Evolutionary conservation across 2,113 vertebrate species (phyloP), one percentile per base, ranked within the genome.

Genomic region (Glareola pratincola): DNA sequence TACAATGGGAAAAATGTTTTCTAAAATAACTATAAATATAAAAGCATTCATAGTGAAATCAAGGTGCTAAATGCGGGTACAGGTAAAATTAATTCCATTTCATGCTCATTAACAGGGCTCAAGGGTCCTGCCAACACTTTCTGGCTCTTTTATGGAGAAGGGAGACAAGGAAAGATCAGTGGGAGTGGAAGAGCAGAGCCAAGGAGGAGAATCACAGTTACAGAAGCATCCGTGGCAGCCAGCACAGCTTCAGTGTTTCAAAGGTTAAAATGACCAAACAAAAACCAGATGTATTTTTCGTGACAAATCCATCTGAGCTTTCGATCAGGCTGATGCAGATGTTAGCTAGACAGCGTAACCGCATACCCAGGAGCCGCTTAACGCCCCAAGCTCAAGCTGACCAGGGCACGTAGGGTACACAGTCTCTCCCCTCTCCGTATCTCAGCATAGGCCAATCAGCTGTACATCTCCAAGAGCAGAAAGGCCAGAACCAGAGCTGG

Each of bases 11-110:
- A n/a, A 57, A 75, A 59, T 29, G 8, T 50, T 88, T 30, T 13
- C 76, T 92, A 80, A 92, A 81, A n/a, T 85, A 80, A 51, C 88
- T 86, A 67, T 64, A 91, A 69, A 97, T 92, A 84, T 69, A 47
- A 78, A 82, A 84, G 45, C 14, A 82, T 64, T 72, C 22, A 36
- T 30, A 22, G 66, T 47, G 57, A 79, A 82, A 92, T 85, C 32
- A 43, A 75, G 37, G 66, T 87, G 53, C 45, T 89, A 92, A 94
- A 88, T 39, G 47, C 1, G 7, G 16, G 5, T 73, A 76, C 9
- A 41, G 53, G 59, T 88, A 75, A 91, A 88, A 96, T 74, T 67
- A 76, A 88, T 95, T 63, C 37, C 84, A 51, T 59, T 80, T 89
- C 36, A 92, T 63, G 41, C 47, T 76, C 0, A 0, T 82, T 85